Percentiles rank a stretch among this genome's conserved stretches.
phyloP scores from a whole-genome alignment of 2,888 invertebrate genomes.

The Sphaerophoria taeniata region DNA sequence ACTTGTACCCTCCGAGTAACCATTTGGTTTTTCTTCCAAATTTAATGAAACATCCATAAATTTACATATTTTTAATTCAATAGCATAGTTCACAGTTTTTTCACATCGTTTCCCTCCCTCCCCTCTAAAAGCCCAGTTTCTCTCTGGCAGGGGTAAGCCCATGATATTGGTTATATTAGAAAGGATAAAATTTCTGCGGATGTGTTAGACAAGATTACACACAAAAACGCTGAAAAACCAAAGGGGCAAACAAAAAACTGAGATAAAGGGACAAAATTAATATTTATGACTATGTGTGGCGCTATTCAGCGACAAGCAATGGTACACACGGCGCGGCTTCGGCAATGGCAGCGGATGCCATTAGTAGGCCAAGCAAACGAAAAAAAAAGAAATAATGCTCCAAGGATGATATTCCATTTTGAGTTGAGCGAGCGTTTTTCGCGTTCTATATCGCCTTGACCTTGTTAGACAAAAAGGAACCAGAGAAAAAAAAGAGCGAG shows the following conservation, averaged over 20 bases:
- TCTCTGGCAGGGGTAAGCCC: conserved; percentile 23
- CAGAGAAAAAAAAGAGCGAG: conserved; percentile 19
- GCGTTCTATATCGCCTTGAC: conserved; percentile 48
- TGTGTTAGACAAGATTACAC: conserved; percentile 43
- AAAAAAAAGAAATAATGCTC: background rate
- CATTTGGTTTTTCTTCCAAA: no score
- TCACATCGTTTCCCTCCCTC: background rate
- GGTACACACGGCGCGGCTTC: no score
- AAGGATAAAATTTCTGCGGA: background rate
- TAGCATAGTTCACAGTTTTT: no score
- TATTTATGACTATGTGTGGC: conserved; percentile 56
- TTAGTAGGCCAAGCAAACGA: conserved; percentile 60
- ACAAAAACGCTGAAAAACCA: conserved; percentile 33
- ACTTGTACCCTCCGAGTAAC: no score
- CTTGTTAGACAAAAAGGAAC: no score
- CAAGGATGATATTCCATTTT: conserved; percentile 14
- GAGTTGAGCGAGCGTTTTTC: background rate
- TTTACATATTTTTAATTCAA: no score
- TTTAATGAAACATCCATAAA: no score
- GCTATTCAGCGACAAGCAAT: conserved; percentile 31
- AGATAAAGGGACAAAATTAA: conserved; percentile 46
- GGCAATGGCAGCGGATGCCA: conserved; percentile 31
- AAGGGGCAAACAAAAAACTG: background rate
- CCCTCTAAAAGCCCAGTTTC: background rate
- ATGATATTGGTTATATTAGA: no score